Base-by-base conservation (phyloP, 2,113 vertebrate species). In the Toxotes chatareus region DNA sequence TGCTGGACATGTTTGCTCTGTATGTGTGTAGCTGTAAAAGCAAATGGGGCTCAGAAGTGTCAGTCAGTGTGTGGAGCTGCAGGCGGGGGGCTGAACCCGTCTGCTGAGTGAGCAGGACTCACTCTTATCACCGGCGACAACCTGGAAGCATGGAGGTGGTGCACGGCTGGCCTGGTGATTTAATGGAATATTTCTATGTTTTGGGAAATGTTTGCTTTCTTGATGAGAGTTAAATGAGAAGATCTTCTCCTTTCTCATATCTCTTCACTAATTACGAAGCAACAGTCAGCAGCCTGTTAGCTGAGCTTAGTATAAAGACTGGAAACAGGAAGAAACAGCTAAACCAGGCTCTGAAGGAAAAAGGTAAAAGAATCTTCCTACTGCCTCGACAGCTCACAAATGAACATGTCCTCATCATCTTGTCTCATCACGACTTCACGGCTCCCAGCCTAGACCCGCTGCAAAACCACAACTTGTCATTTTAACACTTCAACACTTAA, bases 21-120 rank as follows among this genome's bases (percentile, higher is more conserved):
- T 56, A 34, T 6, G 55, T 59, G 55, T 74, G 73, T 44, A 23
- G 55, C 34, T 60, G 69, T 56, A 62, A 49, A 27, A 55, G 67
- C 53, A 61, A 1, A 4, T 27, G 47, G 49, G 73, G n/a, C 73
- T 70, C 44, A 27, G 61, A 83, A 40, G 85, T 76, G 75, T 86
- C 69, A 51, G 76, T 85, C 85, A 80, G 64, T 65, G 61, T 16
- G 56, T 70, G 47, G 38, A 80, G 69, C 70, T 72, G 7, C 34
- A 57, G 59, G 56, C 63, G 11, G 86, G 62, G 73, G 77, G 73
- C 31, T 53, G 49, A 87, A 73, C 79, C 89, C 71, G 80, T 92
- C 85, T 76, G 65, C 82, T 69, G 68, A 72, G 21, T 42, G 84
- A 75, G 36, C 69, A 62, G 32, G 59, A 61, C 72, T 81, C 69